Percentiles rank a stretch among this genome's conserved stretches.
Evolutionary conservation across 2,888 invertebrate genomes (phyloP).

Genomic region (Mythimna albipuncta): DNA sequence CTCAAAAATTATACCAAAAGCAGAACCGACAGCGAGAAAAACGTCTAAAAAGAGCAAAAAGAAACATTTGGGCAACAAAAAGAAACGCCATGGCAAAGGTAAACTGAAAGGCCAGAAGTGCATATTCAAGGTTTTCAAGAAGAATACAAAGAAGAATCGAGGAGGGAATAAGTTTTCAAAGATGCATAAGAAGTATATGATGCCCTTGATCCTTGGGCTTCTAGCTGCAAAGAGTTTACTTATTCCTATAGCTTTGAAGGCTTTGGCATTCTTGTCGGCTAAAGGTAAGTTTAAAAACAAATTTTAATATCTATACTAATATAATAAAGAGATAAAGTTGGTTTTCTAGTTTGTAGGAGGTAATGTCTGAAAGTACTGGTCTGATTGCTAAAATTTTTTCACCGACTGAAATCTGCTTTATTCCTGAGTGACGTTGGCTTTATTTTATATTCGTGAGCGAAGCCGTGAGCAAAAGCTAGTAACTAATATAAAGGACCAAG

Average conservation of each 20-base stretch:
- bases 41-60: constrained; percentile 56
- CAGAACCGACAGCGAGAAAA: constrained; percentile 37
- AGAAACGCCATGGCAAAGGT: constrained; percentile 69
- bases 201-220: constrained; percentile 92
- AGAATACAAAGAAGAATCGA: constrained; percentile 67
- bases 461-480: no score
- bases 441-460: no score
- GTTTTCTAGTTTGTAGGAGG: no score
- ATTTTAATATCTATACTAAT: no score
- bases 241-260: constrained; percentile 92
- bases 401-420: no score
- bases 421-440: no score
- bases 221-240: constrained; percentile 92
- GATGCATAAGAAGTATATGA: constrained; percentile 89
- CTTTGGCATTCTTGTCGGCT: constrained; percentile 92
- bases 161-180: constrained; percentile 61
- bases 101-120: constrained; percentile 79
- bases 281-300: constrained; percentile 78
- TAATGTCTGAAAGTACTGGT: no score
- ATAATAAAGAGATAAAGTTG: no score
- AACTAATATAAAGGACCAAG: no score
- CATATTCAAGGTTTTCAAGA: constrained; percentile 80
- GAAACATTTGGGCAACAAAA: constrained; percentile 59
- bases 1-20: constrained; percentile 40
- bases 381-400: no score